Evolutionary conservation across 2,797 vertebrate species (phyloP).

Genomic region (Paratrypauchen microcephalus): DNA sequence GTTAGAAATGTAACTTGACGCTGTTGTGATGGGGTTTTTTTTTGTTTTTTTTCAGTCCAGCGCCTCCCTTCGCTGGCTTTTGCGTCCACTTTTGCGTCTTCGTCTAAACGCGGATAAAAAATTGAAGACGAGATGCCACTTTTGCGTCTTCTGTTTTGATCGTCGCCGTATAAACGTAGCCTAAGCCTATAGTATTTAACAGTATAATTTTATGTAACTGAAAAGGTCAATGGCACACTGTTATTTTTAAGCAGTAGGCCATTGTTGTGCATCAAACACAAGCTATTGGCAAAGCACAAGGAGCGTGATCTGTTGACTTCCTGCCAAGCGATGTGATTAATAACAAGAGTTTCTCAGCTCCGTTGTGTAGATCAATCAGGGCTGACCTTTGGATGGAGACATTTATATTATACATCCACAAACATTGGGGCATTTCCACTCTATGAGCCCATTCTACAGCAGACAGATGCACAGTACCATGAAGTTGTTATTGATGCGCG

Average conservation of each 20-base stretch:
- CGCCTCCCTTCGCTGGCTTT: too few species aligned
- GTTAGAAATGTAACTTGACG: too few species aligned
- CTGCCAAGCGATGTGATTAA: conserved; percentile 4
- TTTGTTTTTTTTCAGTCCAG: too few species aligned
- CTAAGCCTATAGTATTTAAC: neutral
- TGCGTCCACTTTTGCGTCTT: too few species aligned
- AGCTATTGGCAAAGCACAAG: neutral
- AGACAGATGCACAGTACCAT: conserved; percentile 14
- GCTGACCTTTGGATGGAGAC: conserved; percentile 12
- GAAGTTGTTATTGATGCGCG: conserved; percentile 7
- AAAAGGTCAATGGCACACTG: neutral
- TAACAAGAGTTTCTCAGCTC: neutral
- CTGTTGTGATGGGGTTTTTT: too few species aligned
- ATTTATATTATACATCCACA: conserved; percentile 17
- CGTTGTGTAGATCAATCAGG: conserved; percentile 8
- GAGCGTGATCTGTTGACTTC: conserved; percentile 1
- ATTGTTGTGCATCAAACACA: neutral
- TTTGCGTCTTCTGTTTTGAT: too few species aligned
- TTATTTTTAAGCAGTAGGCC: neutral
- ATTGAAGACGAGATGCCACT: too few species aligned
- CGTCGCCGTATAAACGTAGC: too few species aligned
- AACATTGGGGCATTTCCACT: conserved; percentile 11
- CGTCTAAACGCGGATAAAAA: too few species aligned
- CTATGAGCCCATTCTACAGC: conserved; percentile 3
- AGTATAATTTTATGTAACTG: neutral